These are phyloP conservation scores for Pseudachorutes palmiensis DNA, from an alignment of 1,140 invertebrate species.

Conservation along the genomic window DNA sequence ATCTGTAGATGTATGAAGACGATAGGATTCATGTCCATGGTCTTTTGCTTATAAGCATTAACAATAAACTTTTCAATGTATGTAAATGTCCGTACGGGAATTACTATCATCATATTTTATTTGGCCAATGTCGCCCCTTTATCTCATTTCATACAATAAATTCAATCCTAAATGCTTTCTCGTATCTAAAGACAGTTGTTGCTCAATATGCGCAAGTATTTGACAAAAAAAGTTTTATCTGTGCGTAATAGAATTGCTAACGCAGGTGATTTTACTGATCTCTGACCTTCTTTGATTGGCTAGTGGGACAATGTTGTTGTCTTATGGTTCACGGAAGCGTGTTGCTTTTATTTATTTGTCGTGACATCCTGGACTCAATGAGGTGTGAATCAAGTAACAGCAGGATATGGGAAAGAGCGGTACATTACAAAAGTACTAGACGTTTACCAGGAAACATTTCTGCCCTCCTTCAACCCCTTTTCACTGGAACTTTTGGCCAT, in stretches of 20 bases:
- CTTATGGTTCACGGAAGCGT: background rate
- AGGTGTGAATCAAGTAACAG: slow-evolving; percentile 33
- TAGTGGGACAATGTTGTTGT: background rate
- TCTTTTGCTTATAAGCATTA: background rate
- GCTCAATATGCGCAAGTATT: background rate
- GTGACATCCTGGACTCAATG: slow-evolving; percentile 36
- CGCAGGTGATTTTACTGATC: background rate
- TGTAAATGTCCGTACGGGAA: background rate
- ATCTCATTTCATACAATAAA: background rate
- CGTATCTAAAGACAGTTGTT: background rate
- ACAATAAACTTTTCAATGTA: background rate
- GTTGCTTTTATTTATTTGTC: slow-evolving; percentile 34
- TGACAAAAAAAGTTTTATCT: too few relatives aligned
- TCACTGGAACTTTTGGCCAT: background rate
- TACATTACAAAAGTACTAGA: slow-evolving; percentile 38
- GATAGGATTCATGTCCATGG: background rate
- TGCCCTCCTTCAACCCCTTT: background rate
- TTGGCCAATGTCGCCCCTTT: background rate
- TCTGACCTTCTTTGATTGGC: background rate
- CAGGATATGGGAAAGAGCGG: slow-evolving; percentile 27
- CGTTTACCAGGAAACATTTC: slow-evolving; percentile 13
- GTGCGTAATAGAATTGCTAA: background rate
- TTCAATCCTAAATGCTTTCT: background rate
- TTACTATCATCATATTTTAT: background rate
- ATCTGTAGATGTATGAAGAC: background rate